A percentile compares a stretch with the other conserved stretches of the same genome.
Conservation (phyloP, 1,140 invertebrate genomes). For the Varroa destructor region DNA sequence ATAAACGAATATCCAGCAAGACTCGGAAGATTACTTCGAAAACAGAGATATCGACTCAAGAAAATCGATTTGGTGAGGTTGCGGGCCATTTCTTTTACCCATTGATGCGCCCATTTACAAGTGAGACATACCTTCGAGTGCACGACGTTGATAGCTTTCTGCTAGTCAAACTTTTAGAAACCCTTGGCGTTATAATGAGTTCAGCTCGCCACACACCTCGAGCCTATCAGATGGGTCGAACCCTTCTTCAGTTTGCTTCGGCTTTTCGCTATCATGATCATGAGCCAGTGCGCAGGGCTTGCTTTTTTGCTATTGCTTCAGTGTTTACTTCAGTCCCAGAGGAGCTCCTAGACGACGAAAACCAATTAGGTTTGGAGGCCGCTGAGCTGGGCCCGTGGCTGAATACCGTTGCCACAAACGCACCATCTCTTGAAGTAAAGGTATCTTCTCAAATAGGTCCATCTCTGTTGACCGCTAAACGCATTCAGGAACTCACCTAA, state of each 20-base stretch:
- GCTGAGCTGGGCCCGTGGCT: too few species aligned
- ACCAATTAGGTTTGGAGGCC: too few species aligned
- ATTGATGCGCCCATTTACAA: not conserved
- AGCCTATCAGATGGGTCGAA: constrained; percentile 21
- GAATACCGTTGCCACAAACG: not conserved
- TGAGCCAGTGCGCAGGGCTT: not conserved
- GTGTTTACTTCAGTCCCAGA: constrained; percentile 9
- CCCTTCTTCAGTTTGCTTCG: constrained; percentile 4
- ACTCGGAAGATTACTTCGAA: constrained; percentile 1
- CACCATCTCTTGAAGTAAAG: not conserved
- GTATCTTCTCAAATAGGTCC: not conserved
- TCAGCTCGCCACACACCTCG: constrained; percentile 1
- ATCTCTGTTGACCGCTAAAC: not conserved
- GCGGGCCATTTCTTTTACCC: constrained; percentile 15
- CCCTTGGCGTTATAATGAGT: constrained; percentile 17
- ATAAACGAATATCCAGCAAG: constrained; percentile 3
- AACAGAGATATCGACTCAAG: constrained; percentile 8
- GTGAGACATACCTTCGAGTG: not conserved
- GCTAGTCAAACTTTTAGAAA: constrained; percentile 14
- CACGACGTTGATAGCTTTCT: constrained; percentile 9
- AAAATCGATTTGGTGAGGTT: constrained; percentile 6
- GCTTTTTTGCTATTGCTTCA: constrained; percentile 11
- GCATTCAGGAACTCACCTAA: constrained; percentile 9
- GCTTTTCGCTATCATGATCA: constrained; percentile 17
- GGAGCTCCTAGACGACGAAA: not conserved